Base-by-base conservation (phyloP, 1,140 invertebrate species). In the Ylistrum balloti region DNA sequence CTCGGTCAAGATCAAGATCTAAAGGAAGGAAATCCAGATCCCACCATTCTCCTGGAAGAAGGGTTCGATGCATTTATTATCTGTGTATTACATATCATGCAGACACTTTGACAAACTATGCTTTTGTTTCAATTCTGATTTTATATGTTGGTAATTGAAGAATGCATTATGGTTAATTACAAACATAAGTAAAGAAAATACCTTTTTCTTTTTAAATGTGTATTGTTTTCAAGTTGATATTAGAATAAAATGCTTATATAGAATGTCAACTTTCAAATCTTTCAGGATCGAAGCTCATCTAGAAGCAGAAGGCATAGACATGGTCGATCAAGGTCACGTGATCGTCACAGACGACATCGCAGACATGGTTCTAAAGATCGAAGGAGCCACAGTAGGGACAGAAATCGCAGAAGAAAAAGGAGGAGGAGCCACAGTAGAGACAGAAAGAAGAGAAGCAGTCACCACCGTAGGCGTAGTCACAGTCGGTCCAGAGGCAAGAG, bases 371-470 rank as follows among this genome's bases (percentile, higher is more conserved):
- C 92, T 22, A 89, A 88, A 35, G 90, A 90, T 22, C 22, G 56
- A 28, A 90, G 86, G 28, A 88, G 89, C 48, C 86, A 86, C 41
- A 93, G 88, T 74, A 48, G 89, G 33, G 91, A 88, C 17, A 92
- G 45, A 74, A 87, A 88, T n/a, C 5, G 74, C n/a, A 86, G 89
- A 28, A 90, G 86, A 33, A 89, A 87, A 48, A 86, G 48, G 32
- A 87, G 90, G 90, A 28, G 88, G 90, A 17, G 90, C 85, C 41
- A 88, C 91, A 91, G 90, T 85, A 74, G 90, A 74, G 91, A 92
- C 33, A 90, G 89, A 90, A 86, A 88, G 45, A 90, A 88, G 48
- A 34, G 45, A 10, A 35, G 89, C 35, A 85, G 86, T 85, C 74
- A 56, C 28, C 38, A 86, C 33, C 56, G 90, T 20, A 89, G 89